Percentiles rank a stretch among this genome's conserved stretches.
phyloP scores from a whole-genome alignment of 2,797 vertebrate species.

The Pseudopleuronectes americanus region DNA sequence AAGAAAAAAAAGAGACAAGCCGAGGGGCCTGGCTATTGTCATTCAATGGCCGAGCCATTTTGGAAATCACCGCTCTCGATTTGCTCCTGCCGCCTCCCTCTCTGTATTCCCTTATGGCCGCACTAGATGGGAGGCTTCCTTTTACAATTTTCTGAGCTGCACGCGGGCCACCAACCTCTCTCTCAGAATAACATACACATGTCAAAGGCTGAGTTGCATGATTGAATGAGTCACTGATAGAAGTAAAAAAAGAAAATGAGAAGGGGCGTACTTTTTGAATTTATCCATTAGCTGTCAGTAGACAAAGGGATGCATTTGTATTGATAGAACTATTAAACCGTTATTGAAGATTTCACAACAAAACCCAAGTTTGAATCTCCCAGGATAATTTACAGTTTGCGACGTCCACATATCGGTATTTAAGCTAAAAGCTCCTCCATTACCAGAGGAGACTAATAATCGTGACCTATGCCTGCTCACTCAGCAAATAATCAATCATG shows the following conservation, averaged over 20 bases:
- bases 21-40: slow-evolving; percentile 85
- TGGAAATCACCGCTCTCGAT: slow-evolving; percentile 79
- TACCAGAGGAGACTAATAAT: slow-evolving; percentile 59
- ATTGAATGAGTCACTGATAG: slow-evolving; percentile 43
- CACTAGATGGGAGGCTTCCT: slow-evolving; percentile 85
- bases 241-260: slow-evolving; percentile 19
- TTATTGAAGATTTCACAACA: slow-evolving; percentile 43
- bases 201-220: slow-evolving; percentile 49
- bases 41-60: slow-evolving; percentile 85
- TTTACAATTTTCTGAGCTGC: slow-evolving; percentile 83
- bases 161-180: slow-evolving; percentile 69
- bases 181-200: slow-evolving; percentile 51
- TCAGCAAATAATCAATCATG: slow-evolving; percentile 72
- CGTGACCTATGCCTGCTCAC: slow-evolving; percentile 59
- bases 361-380: slow-evolving; percentile 30
- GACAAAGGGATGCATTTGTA: slow-evolving; percentile 31
- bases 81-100: slow-evolving; percentile 76
- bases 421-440: slow-evolving; percentile 64
- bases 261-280: slow-evolving; percentile 3
- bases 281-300: slow-evolving; percentile 8
- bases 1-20: slow-evolving; percentile 54
- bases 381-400: slow-evolving; percentile 45
- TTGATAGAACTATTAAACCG: slow-evolving; percentile 38
- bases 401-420: slow-evolving; percentile 52
- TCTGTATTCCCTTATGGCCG: slow-evolving; percentile 84